Conservation (phyloP, 2,888 invertebrate species). For the Zelleria hepariella region DNA sequence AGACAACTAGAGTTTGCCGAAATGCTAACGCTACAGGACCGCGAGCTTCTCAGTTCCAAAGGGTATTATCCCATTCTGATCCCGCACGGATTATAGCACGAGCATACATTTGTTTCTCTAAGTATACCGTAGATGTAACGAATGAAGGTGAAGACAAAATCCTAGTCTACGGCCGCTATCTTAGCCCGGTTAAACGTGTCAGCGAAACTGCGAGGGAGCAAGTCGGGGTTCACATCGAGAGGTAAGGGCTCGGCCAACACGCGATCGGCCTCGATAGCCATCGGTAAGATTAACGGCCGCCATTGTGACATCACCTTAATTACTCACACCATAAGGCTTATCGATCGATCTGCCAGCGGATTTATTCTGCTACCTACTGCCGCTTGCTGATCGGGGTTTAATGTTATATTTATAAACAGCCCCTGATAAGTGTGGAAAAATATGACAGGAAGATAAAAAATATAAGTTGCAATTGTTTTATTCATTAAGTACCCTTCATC, state of each 20-base stretch:
- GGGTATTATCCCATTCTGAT: too few species aligned
- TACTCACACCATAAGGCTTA: constrained; percentile 53
- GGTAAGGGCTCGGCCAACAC: constrained; percentile 27
- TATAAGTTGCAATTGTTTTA: not conserved
- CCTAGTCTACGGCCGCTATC: too few species aligned
- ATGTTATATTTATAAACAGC: not conserved
- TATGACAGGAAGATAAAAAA: not conserved
- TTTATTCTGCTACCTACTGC: constrained; percentile 2
- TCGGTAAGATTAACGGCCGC: constrained; percentile 59
- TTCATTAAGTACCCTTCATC: too few species aligned
- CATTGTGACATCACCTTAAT: constrained; percentile 59
- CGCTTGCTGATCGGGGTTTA: not conserved
- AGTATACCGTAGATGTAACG: too few species aligned
- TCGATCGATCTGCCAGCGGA: constrained; percentile 39
- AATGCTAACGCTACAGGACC: too few species aligned
- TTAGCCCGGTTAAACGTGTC: too few species aligned
- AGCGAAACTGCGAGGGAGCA: not conserved
- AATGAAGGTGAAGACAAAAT: too few species aligned
- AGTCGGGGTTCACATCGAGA: not conserved
- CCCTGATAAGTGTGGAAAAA: not conserved
- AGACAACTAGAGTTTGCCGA: too few species aligned
- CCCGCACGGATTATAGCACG: too few species aligned
- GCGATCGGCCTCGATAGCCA: constrained; percentile 61
- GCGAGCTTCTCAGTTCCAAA: too few species aligned
- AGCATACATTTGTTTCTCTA: too few species aligned